phyloP scores from a whole-genome alignment of 2,113 vertebrate species.

The Sturnus vulgaris region DNA sequence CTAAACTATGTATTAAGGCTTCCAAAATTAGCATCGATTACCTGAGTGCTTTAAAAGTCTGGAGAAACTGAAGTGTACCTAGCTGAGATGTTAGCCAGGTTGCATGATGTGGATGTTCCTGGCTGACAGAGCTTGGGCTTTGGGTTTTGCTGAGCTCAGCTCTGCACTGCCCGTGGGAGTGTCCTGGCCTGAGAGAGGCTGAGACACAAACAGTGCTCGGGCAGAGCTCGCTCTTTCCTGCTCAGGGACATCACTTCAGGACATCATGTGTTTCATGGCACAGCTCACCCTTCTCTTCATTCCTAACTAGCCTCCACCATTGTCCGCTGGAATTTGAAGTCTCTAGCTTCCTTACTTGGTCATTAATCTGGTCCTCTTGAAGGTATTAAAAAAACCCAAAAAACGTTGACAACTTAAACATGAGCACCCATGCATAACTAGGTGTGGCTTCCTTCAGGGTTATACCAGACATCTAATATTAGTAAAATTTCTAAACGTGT shows the following conservation, averaged over 20 bases:
- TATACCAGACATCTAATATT: not conserved
- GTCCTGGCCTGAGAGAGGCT: not conserved
- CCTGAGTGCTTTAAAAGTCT: not conserved
- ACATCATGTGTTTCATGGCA: not conserved
- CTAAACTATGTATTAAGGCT: not conserved
- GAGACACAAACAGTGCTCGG: not conserved
- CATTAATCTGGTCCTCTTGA: not conserved
- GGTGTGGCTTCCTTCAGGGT: not conserved
- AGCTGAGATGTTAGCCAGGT: not conserved
- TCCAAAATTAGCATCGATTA: not conserved
- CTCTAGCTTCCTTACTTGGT: not conserved
- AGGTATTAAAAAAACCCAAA: not conserved
- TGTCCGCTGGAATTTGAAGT: not conserved
- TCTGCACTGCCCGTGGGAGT: accelerated
- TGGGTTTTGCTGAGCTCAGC: too few relatives aligned
- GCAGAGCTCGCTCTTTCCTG: accelerated
- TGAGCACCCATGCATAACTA: not conserved
- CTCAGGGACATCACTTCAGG: not conserved
- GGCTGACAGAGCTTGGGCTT: not conserved
- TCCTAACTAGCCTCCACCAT: not conserved
- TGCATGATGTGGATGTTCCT: not conserved
- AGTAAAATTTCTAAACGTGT: not conserved
- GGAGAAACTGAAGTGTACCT: not conserved
- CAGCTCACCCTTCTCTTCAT: not conserved
- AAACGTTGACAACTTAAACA: not conserved